Evolutionary conservation across 2,888 invertebrate genomes (phyloP).

Genomic region (Eupeodes latifasciatus): DNA sequence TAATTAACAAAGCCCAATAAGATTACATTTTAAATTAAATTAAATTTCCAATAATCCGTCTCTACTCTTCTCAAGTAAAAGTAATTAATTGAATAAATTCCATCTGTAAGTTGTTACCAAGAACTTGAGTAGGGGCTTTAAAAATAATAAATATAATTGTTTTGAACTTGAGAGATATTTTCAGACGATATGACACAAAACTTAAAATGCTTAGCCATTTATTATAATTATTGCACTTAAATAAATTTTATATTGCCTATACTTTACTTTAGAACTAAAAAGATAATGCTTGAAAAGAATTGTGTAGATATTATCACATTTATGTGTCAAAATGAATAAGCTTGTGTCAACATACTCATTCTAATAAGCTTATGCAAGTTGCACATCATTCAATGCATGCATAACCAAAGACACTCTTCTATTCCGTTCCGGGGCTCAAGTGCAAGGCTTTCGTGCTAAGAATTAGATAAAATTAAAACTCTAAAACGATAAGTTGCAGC

Average conservation of each 20-base stretch:
- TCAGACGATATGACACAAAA: background rate
- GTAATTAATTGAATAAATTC: background rate
- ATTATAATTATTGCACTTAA: constrained; percentile 21
- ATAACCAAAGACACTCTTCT: background rate
- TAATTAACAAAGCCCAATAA: no score
- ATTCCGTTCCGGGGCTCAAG: constrained; percentile 13
- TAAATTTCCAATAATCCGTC: background rate
- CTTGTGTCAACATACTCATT: constrained; percentile 42
- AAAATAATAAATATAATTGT: constrained; percentile 47
- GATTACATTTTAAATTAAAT: no score
- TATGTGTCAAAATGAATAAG: constrained; percentile 18
- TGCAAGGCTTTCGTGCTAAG: constrained; percentile 45
- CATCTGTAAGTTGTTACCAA: constrained; percentile 24
- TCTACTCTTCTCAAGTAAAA: constrained; percentile 13
- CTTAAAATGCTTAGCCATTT: constrained; percentile 30
- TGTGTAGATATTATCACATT: background rate
- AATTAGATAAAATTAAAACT: constrained; percentile 23
- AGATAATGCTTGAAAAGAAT: background rate
- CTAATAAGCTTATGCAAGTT: constrained; percentile 46
- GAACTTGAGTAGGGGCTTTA: background rate
- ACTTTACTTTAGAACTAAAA: background rate
- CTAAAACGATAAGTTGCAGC: constrained; percentile 7
- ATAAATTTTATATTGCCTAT: background rate
- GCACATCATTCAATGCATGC: background rate
- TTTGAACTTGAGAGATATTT: constrained; percentile 65